Evolutionary conservation across 2,113 vertebrate genomes (phyloP).

Genomic region (Etheostoma cragini): DNA sequence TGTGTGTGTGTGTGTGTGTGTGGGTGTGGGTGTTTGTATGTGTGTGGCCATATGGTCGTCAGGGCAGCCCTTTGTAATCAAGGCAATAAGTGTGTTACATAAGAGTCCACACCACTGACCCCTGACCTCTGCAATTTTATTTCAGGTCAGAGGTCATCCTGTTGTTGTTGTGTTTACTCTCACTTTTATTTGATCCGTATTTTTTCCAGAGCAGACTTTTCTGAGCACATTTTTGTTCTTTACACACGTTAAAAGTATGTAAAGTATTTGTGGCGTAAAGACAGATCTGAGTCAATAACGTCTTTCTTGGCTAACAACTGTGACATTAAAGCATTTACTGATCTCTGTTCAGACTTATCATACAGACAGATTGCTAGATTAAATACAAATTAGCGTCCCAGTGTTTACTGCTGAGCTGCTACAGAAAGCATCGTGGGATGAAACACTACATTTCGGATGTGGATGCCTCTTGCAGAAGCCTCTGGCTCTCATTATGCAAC

Average conservation of each 20-base stretch:
- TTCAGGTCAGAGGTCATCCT: too few species aligned
- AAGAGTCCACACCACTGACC: slow-evolving; percentile 29
- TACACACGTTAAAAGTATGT: not conserved
- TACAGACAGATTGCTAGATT: not conserved
- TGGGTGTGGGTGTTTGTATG: slow-evolving; percentile 5
- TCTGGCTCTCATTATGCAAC: slow-evolving; percentile 32
- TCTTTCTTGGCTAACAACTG: not conserved
- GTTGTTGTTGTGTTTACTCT: slow-evolving; percentile 1
- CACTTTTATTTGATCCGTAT: not conserved
- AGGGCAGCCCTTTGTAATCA: slow-evolving; percentile 32
- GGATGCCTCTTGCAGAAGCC: slow-evolving; percentile 19
- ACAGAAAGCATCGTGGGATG: not conserved
- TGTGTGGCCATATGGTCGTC: slow-evolving; percentile 14
- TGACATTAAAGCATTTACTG: not conserved
- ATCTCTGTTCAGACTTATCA: not conserved
- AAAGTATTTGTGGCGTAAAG: not conserved
- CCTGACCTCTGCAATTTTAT: not conserved
- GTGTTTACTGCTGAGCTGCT: not conserved
- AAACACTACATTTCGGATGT: not conserved
- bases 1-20: too few species aligned
- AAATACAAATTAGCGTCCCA: not conserved
- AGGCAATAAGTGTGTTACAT: slow-evolving; percentile 28
- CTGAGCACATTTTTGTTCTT: not conserved
- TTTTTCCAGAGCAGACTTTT: not conserved
- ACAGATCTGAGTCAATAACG: not conserved